Evolutionary conservation across 53 echinoderm and acorn worm genomes (phyloP).

Genomic region (Paelopatides confundens): DNA sequence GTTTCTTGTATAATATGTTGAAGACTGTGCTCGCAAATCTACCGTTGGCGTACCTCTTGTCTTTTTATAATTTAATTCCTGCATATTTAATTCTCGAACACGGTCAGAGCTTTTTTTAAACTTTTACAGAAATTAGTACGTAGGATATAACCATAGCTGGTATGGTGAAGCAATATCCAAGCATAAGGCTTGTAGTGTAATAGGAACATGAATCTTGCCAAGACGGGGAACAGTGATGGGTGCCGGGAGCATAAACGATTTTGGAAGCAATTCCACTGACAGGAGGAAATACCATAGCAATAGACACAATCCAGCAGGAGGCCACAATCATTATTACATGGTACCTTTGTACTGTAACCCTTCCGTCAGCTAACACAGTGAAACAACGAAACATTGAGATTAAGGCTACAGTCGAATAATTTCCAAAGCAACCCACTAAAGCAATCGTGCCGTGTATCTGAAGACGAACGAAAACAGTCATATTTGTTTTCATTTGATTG

Average conservation of each 20-base stretch:
- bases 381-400: background rate
- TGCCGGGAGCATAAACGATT: conserved; percentile 3
- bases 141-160: background rate
- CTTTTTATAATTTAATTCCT: too few species aligned
- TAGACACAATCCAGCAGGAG: background rate
- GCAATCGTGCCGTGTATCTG: too few species aligned
- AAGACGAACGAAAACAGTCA: background rate
- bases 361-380: background rate
- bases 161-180: background rate
- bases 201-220: conserved; percentile 9
- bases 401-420: too few species aligned
- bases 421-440: too few species aligned
- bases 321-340: background rate
- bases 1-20: too few species aligned
- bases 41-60: too few species aligned
- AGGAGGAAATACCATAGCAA: background rate
- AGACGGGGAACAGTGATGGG: conserved; percentile 8
- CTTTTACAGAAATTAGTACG: background rate
- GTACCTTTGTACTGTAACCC: background rate
- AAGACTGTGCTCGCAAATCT: too few species aligned
- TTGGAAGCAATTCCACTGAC: conserved; percentile 1
- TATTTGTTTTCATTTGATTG: background rate
- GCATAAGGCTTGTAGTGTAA: background rate
- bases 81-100: background rate
- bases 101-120: conserved; percentile 2